Evolutionary conservation across 2,888 invertebrate genomes (phyloP), one percentile per base, ranked within the genome.

Genomic region (Tipula vernalis): DNA sequence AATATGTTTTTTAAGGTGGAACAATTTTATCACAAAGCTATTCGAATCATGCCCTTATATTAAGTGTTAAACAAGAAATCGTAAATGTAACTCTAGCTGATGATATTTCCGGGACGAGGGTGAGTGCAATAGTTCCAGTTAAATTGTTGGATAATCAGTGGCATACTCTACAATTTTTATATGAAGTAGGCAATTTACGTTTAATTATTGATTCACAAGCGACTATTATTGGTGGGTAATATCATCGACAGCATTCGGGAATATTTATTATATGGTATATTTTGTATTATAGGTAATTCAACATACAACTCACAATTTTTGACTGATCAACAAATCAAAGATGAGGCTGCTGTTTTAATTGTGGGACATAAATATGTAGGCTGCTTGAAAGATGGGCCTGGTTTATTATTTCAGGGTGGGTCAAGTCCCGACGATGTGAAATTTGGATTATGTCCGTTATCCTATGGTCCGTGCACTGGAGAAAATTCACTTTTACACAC

Each of bases 301-400:
- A 95, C 96, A 1, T 95, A 95, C 92, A 95, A 96, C 91, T 93
- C 94, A 84, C 95, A 96, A 89, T 93, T 97, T 89, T 92, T 97
- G 88, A 94, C 94, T 39, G 94, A 95, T 89, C 94, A 95, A 88
- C 95, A 95, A 89, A 92, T 95, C 88, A 94, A 95, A 90, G 94
- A 95, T 89, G 94, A 94, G 89, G 95, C 95, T 88, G 95, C 95
- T 36, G 94, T 95, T 88, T 92, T 97, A 89, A 94, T 96, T 88
- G 94, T 97, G 88, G 97, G 97, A 86, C 95, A 95, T 90, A 94
- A 95, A 89, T 97, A 96, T 92, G 94, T 94, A 89, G 97, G 97
- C 88, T 97, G 97, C 91, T 93, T 97, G 88, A 93, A 95, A 89
- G 96, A 97, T 92, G 97, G 97, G 0, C 97, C 97, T n/a, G 96